Evolutionary conservation across 2,797 vertebrate species (phyloP).

Genomic region (Sarcophilus harrisii): DNA sequence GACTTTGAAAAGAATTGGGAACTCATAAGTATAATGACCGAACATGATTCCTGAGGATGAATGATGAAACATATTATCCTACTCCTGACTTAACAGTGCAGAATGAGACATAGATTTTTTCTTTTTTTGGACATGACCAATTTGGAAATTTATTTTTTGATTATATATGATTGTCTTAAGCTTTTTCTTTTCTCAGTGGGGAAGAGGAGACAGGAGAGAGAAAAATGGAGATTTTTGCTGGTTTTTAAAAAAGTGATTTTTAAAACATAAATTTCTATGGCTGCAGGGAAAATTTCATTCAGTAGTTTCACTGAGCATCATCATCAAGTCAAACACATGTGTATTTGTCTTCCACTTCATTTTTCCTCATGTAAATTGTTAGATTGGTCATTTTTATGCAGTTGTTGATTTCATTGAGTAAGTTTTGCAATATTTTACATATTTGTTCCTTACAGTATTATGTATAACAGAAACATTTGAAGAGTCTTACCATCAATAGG

Average conservation of each 20-base stretch:
- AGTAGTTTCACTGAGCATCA: neutral
- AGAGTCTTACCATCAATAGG: neutral
- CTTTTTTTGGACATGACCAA: neutral
- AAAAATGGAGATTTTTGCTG: neutral
- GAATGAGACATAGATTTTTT: neutral
- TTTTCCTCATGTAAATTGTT: neutral
- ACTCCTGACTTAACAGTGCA: neutral
- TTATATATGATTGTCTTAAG: neutral
- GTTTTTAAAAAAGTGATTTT: neutral
- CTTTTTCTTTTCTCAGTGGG: neutral
- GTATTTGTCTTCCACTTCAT: neutral
- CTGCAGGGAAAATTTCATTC: neutral
- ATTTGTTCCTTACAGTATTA: neutral
- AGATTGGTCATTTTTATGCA: neutral
- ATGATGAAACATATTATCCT: neutral
- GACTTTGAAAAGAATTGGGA: neutral
- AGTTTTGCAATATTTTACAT: neutral
- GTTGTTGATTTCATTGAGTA: neutral
- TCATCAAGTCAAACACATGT: neutral
- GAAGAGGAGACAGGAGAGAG: too few relatives aligned
- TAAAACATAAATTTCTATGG: neutral
- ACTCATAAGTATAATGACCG: neutral
- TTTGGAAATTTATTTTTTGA: neutral
- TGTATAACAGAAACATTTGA: neutral
- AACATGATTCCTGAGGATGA: neutral